Base-by-base conservation (phyloP, 1,140 invertebrate species). In the Drosophila varians region DNA sequence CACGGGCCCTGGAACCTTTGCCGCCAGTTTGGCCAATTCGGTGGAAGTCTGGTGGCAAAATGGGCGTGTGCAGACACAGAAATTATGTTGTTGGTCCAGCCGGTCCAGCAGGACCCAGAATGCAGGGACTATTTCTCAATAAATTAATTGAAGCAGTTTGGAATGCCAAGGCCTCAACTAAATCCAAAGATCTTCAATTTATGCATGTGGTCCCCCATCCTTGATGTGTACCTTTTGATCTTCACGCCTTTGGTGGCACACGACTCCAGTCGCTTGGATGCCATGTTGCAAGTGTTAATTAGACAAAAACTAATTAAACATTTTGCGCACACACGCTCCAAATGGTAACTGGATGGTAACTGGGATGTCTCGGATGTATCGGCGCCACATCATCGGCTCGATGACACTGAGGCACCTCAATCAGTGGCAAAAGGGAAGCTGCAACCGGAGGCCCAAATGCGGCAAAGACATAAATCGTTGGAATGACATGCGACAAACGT, bases 401-500 rank as follows among this genome's bases (percentile, higher is more conserved):
- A 56, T 61, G 56, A 53, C 48, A 48, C n/a, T n/a, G 48, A 62
- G 48, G 62, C 48, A 68, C 48, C 48, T 54, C 48, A 72, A 72
- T 72, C 48, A 49, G 34, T 9, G 26, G 11, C 7, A 7, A 25
- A 8, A 38, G n/a, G 23, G 42, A 43, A 64, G 42, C 26, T 43
- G 62, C 7, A 26, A 16, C 48, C 43, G 61, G 47, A n/a, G 56
- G 36, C 54, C 75, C 80, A 80, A 86, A 86, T 73, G 76, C 76
- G 80, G 80, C 62, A 69, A 65, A 80, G 72, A 87, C 57, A 86
- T 86, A 86, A 86, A 86, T 86, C 82, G 82, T 87, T 82, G 74
- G 28, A 87, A 64, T 87, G 82, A 87, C 82, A 87, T 82, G 82
- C 77, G 82, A 87, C 82, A 87, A 87, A 87, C 75, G 72, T 86